Evolutionary conservation across 2,797 vertebrate species (phyloP), one percentile per base, ranked within the genome.

Genomic region (Dromococcyx pavoninus): DNA sequence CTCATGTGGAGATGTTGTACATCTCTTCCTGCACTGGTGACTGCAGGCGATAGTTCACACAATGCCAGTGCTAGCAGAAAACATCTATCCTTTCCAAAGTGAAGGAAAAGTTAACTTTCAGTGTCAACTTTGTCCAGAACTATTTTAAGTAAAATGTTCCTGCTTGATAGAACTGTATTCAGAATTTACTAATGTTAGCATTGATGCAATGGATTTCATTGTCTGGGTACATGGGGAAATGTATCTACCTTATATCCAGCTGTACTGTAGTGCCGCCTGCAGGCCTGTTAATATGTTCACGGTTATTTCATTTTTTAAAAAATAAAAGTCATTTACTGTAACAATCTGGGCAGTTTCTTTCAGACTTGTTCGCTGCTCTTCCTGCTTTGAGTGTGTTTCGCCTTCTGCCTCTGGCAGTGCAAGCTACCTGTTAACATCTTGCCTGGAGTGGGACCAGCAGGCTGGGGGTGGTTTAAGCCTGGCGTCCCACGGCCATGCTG

Each of bases 241-340:
- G 97, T 97, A 97, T 97, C 96, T 97, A 88, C 97, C 96, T 97
- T 97, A 95, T 97, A 97, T 96, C 97, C 97, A 95, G 97, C 98
- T 98, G 98, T 98, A 98, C 98, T 97, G 97, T 97, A 98, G 98
- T 98, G 97, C 98, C 98, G 97, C 97, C 97, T 97, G 97, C 98
- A 98, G 98, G 97, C 98, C 98, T 98, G 98, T 98, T 98, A 98
- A 98, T 98, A 98, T 97, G 97, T 98, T 98, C 98, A 98, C 97
- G 97, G 94, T 98, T 98, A 97, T 97, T 96, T 97, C 97, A 96
- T 97, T 98, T 97, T 96, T 96, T 97, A 30, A 22, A 85, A 91
- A 98, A 98, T 98, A 98, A 98, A 98, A 98, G 96, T 98, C 98
- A 98, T 98, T 98, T 98, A 98, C 97, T 98, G 98, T 98, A 98